Conservation (phyloP, 2,797 vertebrate species). For the Sebastiscus albofasciatus region DNA sequence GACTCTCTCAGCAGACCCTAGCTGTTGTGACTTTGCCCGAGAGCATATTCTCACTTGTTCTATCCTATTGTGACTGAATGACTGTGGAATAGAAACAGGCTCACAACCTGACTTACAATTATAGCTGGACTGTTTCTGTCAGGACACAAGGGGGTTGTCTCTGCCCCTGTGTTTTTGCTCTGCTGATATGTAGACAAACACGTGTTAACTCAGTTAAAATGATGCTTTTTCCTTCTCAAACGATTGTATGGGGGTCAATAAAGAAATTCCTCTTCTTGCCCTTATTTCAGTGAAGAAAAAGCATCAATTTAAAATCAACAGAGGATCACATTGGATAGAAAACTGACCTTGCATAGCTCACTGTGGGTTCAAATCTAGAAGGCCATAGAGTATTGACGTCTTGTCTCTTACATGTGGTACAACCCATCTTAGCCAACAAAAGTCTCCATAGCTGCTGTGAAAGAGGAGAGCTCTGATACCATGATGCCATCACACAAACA, state of each 20-base stretch:
- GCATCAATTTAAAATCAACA: slow-evolving; percentile 2
- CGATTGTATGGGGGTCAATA: not conserved
- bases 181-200: slow-evolving; percentile 48
- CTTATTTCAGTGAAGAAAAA: not conserved
- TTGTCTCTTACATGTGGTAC: not conserved
- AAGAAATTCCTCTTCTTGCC: not conserved
- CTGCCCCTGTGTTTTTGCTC: slow-evolving; percentile 42
- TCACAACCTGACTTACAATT: slow-evolving; percentile 75
- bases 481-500: not conserved
- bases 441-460: not conserved
- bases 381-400: not conserved
- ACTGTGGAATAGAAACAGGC: slow-evolving; percentile 67
- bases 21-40: slow-evolving; percentile 74
- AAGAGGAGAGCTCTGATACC: not conserved
- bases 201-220: slow-evolving; percentile 26
- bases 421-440: too few relatives aligned
- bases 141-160: slow-evolving; percentile 57
- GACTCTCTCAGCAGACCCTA: slow-evolving; percentile 55
- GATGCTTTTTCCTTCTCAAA: not conserved
- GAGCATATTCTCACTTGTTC: slow-evolving; percentile 69
- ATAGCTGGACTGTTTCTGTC: slow-evolving; percentile 73
- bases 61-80: slow-evolving; percentile 72
- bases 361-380: not conserved
- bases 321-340: not conserved
- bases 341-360: not conserved